Conservation (phyloP, 2,113 vertebrate species). For the Heloderma charlesbogerti region DNA sequence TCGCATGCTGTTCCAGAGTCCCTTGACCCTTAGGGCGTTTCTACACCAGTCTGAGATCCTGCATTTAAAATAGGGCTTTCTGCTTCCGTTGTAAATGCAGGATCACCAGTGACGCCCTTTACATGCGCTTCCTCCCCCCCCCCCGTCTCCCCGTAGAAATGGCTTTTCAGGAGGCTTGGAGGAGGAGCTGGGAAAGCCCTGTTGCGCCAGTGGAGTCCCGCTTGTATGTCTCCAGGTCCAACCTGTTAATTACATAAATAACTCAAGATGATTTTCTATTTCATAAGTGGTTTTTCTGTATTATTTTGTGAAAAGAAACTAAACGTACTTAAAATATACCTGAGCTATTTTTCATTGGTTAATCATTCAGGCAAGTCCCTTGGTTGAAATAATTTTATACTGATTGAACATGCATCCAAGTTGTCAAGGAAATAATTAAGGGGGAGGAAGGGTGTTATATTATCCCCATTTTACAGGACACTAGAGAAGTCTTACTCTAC, state of each 20-base stretch:
- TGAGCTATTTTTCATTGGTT: not conserved
- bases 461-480: not conserved
- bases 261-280: not conserved
- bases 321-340: not conserved
- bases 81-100: no score
- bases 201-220: no score
- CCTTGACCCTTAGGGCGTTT: no score
- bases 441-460: not conserved
- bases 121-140: no score
- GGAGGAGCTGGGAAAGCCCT: no score
- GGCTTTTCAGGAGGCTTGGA: no score
- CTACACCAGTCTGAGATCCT: no score
- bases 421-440: not conserved
- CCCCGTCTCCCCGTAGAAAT: no score
- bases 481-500: not conserved
- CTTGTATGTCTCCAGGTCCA: not conserved
- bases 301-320: not conserved
- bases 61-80: no score
- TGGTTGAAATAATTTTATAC: not conserved
- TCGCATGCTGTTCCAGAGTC: no score
- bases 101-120: no score
- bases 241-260: not conserved
- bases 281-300: not conserved
- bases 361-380: not conserved
- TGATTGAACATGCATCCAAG: not conserved